A percentile compares a stretch with the other conserved stretches of the same genome.
phyloP scores from a whole-genome alignment of 2,797 vertebrate genomes.

The Phrynocephalus forsythii region DNA sequence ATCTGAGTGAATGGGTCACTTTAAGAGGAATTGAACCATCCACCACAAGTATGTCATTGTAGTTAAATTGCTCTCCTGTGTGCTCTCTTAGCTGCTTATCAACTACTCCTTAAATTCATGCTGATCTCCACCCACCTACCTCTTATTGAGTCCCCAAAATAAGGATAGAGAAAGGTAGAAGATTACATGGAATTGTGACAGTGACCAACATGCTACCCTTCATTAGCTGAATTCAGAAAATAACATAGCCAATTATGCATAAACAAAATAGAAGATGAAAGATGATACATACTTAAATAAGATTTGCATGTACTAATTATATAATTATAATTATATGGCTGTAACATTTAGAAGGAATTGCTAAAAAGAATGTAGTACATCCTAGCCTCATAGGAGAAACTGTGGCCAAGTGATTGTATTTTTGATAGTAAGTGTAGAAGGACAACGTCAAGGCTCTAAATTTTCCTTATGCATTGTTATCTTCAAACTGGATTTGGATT shows the following conservation, averaged over 20 bases:
- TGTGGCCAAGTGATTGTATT: background rate
- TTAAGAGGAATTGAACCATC: too few species aligned
- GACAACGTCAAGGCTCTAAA: background rate
- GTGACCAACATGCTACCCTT: too few species aligned
- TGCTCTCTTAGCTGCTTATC: too few species aligned
- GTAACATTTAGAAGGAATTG: background rate
- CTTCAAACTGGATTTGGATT: too few species aligned
- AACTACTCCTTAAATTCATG: too few species aligned
- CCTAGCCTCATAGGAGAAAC: background rate
- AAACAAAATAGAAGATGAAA: background rate
- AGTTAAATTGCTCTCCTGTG: too few species aligned
- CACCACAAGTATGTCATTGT: too few species aligned
- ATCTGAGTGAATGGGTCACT: too few species aligned
- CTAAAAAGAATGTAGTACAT: background rate
- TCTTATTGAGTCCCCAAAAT: background rate
- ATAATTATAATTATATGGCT: background rate
- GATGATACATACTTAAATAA: background rate
- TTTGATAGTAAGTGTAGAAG: background rate
- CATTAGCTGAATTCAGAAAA: background rate
- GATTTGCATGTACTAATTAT: background rate
- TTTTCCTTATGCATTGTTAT: background rate
- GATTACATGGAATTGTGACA: background rate
- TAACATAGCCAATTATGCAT: background rate
- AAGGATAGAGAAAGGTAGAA: background rate
- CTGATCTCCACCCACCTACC: background rate